These are phyloP conservation scores for Lamprologus callipterus DNA, from an alignment of 2,113 vertebrate genomes.

Conservation along the genomic window DNA sequence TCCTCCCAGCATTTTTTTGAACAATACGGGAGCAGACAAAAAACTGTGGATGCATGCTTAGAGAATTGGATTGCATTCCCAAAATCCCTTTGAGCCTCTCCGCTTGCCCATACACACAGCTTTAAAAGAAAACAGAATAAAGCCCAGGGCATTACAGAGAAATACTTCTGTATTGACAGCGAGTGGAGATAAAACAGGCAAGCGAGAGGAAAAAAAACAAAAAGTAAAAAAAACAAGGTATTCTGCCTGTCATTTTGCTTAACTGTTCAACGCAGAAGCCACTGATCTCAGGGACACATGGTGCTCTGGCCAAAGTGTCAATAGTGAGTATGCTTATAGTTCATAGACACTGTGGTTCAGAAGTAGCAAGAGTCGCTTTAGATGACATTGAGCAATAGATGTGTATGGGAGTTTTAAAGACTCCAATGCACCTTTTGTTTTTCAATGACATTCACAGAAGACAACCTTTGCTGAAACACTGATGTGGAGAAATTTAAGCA, in stretches of 20 bases:
- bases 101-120: not conserved
- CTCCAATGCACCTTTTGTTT: not conserved
- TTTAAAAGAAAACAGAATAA: constrained; percentile 11
- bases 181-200: not conserved
- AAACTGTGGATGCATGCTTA: not conserved
- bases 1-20: not conserved
- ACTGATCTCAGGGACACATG: constrained; percentile 1
- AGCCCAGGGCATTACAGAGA: constrained; percentile 16
- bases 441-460: not conserved
- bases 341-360: not conserved
- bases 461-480: not conserved
- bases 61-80: constrained; percentile 9
- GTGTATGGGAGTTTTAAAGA: not conserved
- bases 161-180: not conserved
- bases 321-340: not conserved
- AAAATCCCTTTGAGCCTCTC: constrained; percentile 20
- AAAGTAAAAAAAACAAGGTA: not conserved
- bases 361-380: not conserved
- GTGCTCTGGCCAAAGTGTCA: not conserved
- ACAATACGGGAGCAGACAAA: not conserved
- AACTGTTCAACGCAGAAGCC: not conserved
- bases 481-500: not conserved
- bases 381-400: not conserved
- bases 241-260: constrained; percentile 1
- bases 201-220: not conserved